Conservation (phyloP, 2,888 invertebrate species). For the Drosophila merina region DNA sequence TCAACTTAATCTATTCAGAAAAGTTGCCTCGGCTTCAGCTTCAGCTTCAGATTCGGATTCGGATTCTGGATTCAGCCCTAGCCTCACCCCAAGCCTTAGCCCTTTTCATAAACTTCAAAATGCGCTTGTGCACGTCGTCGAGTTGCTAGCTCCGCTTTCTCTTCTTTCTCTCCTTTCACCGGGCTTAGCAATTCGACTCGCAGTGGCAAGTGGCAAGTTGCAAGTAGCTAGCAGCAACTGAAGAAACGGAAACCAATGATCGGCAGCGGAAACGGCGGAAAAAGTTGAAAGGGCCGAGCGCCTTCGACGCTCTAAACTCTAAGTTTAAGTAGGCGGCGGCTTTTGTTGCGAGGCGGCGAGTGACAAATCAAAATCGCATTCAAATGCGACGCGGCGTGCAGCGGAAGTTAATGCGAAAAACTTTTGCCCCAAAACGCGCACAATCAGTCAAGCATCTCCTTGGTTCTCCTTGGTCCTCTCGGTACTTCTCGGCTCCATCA, state of each 20-base stretch:
- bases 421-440: slow-evolving; percentile 62
- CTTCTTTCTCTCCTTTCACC: slow-evolving; percentile 11
- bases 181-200: slow-evolving; percentile 45
- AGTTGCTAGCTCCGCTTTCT: slow-evolving; percentile 29
- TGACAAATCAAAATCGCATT: slow-evolving; percentile 81
- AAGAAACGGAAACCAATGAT: slow-evolving; percentile 78
- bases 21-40: slow-evolving; percentile 59
- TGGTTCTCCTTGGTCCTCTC: background rate
- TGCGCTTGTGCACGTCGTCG: slow-evolving; percentile 77
- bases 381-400: slow-evolving; percentile 78
- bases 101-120: slow-evolving; percentile 81
- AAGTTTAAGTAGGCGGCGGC: slow-evolving; percentile 77
- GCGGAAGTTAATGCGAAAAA: slow-evolving; percentile 79
- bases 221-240: slow-evolving; percentile 5
- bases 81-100: slow-evolving; percentile 16
- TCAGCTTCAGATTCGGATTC: slow-evolving; percentile 26
- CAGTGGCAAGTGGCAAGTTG: slow-evolving; percentile 13
- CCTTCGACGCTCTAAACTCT: slow-evolving; percentile 26
- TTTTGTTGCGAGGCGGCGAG: slow-evolving; percentile 74
- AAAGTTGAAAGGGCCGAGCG: slow-evolving; percentile 53
- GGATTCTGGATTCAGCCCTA: slow-evolving; percentile 7
- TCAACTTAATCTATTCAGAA: slow-evolving; percentile 81
- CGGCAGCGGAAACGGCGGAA: slow-evolving; percentile 71
- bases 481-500: background rate
- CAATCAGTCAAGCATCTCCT: slow-evolving; percentile 70